These are phyloP conservation scores for Corythornis vintsioides DNA, from an alignment of 2,113 vertebrate species.

Conservation along the genomic window DNA sequence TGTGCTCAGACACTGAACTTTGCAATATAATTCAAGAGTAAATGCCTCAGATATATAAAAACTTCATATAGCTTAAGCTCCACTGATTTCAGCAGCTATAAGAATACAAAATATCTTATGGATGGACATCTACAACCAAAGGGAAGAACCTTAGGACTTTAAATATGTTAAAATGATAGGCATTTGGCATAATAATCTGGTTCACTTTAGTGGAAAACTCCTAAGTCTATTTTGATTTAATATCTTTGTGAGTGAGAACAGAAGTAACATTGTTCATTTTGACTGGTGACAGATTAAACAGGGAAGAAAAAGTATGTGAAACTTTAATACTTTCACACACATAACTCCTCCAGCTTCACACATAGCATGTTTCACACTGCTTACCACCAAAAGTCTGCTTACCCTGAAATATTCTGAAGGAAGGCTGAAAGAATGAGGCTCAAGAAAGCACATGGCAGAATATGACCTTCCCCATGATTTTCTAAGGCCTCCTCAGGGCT, in stretches of 20 bases:
- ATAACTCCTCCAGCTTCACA: not conserved
- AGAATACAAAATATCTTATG: not conserved
- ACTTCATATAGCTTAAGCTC: not conserved
- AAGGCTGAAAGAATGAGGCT: not conserved
- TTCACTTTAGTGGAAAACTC: not conserved
- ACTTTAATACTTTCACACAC: not conserved
- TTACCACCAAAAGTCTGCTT: not conserved
- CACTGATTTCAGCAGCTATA: not conserved
- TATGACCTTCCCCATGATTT: accelerated
- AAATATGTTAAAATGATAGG: not conserved
- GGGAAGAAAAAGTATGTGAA: not conserved
- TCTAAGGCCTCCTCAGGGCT: not conserved
- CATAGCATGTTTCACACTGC: not conserved
- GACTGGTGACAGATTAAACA: not conserved
- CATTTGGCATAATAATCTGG: not conserved
- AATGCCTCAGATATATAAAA: not conserved
- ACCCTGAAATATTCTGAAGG: not conserved
- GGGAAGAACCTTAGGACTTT: not conserved
- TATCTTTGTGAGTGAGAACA: not conserved
- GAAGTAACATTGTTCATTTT: not conserved
- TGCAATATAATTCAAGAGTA: not conserved
- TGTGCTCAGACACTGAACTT: not conserved
- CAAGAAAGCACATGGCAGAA: not conserved
- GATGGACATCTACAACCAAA: not conserved
- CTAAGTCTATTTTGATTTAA: not conserved